phyloP scores from a whole-genome alignment of 2,888 invertebrate species.

The Ectropis crepuscularia region DNA sequence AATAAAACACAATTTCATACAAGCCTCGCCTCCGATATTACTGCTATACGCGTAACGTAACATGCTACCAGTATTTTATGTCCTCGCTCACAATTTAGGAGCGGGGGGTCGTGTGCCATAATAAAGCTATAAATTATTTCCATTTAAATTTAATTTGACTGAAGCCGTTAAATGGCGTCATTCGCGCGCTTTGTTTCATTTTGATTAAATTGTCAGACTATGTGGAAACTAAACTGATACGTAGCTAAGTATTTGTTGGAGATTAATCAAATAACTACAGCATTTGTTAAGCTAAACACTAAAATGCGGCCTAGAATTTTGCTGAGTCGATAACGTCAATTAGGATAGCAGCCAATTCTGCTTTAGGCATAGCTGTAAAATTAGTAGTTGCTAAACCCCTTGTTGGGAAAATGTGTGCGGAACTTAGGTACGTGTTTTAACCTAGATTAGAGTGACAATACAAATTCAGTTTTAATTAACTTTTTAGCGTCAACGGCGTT shows the following conservation, averaged over 20 bases:
- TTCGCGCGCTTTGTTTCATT: slow-evolving; percentile 67
- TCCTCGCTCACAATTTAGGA: slow-evolving; percentile 73
- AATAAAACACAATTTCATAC: slow-evolving; percentile 83
- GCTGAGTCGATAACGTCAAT: slow-evolving; percentile 17
- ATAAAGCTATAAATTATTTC: slow-evolving; percentile 82
- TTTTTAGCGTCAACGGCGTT: no score
- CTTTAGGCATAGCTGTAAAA: slow-evolving; percentile 13
- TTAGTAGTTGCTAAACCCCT: slow-evolving; percentile 9
- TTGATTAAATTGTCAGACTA: slow-evolving; percentile 71
- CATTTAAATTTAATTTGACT: slow-evolving; percentile 84
- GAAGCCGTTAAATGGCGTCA: slow-evolving; percentile 71
- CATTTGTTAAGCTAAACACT: not conserved
- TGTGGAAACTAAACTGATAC: slow-evolving; percentile 48
- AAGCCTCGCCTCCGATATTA: slow-evolving; percentile 66
- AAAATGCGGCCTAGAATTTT: slow-evolving; percentile 1
- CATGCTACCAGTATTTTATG: slow-evolving; percentile 78
- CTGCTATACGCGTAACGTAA: slow-evolving; percentile 47
- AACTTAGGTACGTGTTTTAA: no score
- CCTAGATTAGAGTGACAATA: no score
- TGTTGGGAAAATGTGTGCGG: not conserved
- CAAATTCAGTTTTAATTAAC: no score
- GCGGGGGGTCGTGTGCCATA: slow-evolving; percentile 74
- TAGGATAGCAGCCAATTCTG: slow-evolving; percentile 29
- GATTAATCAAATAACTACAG: not conserved
- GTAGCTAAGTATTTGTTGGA: no score